These are phyloP conservation scores for Enteromius paludinosus DNA, from an alignment of 2,797 vertebrate genomes.

Conservation along the genomic window DNA sequence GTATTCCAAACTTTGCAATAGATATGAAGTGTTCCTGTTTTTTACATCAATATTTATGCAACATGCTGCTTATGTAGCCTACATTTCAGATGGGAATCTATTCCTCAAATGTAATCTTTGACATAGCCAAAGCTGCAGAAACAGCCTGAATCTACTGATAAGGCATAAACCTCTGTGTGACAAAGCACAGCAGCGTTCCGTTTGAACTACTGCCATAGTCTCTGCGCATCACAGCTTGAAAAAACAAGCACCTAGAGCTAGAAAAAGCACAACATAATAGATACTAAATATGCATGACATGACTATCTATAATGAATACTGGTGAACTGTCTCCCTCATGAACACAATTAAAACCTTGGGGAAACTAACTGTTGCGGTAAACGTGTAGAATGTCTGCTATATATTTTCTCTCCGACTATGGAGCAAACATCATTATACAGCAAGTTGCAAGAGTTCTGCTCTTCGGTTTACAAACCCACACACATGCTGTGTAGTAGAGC, in stretches of 20 bases:
- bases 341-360: background rate
- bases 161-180: background rate
- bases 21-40: background rate
- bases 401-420: background rate
- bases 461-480: background rate
- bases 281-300: background rate
- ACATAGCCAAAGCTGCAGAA: background rate
- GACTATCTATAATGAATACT: background rate
- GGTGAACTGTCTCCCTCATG: background rate
- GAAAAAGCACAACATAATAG: background rate
- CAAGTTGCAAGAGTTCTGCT: too few relatives aligned
- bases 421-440: background rate
- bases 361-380: background rate
- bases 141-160: slow-evolving; percentile 1
- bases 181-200: background rate
- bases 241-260: background rate
- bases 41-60: slow-evolving; percentile 2
- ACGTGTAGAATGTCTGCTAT: background rate
- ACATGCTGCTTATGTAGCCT: background rate
- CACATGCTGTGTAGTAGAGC: background rate
- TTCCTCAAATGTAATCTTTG: background rate
- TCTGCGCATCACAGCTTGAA: background rate
- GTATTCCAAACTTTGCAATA: background rate
- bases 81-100: slow-evolving; percentile 23
- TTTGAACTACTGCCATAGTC: slow-evolving; percentile 9